Percentiles rank a stretch among this genome's conserved stretches.
Evolutionary conservation across 2,797 vertebrate genomes (phyloP).

Genomic region (Anabacerthia variegaticeps): DNA sequence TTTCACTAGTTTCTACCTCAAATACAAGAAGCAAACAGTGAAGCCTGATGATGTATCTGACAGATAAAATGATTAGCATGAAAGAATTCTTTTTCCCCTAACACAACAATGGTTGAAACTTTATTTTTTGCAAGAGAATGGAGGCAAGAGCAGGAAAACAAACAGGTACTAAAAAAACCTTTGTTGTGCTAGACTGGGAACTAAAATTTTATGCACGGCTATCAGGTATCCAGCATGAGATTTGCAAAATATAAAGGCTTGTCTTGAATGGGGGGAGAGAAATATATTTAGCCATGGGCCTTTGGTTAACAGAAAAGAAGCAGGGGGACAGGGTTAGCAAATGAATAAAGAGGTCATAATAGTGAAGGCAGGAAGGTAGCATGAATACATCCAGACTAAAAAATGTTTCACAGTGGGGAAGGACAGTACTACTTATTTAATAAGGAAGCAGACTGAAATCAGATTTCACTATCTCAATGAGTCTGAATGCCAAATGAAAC

Average conservation of each 20-base stretch:
- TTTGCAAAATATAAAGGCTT: neutral
- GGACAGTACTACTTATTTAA: constrained; percentile 2
- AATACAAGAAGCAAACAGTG: neutral
- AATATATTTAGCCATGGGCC: neutral
- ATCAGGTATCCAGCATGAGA: neutral
- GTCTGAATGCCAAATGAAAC: neutral
- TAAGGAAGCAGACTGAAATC: constrained; percentile 42
- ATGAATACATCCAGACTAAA: neutral
- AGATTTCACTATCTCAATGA: neutral
- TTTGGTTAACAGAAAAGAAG: neutral
- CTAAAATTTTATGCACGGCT: neutral
- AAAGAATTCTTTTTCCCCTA: neutral
- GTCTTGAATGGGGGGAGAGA: neutral
- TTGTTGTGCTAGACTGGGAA: neutral
- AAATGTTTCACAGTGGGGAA: neutral
- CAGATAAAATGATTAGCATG: neutral
- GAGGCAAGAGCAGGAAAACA: neutral
- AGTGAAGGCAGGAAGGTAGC: neutral
- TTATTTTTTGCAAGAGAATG: neutral
- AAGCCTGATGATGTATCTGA: neutral
- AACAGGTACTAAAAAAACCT: neutral
- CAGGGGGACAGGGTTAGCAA: neutral
- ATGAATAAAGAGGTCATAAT: neutral
- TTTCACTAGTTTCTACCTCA: neutral
- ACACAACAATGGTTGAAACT: neutral